A percentile compares a stretch with the other conserved stretches of the same genome.
phyloP scores from a whole-genome alignment of 1,140 invertebrate genomes.

The Cardiocondyla obscurior region DNA sequence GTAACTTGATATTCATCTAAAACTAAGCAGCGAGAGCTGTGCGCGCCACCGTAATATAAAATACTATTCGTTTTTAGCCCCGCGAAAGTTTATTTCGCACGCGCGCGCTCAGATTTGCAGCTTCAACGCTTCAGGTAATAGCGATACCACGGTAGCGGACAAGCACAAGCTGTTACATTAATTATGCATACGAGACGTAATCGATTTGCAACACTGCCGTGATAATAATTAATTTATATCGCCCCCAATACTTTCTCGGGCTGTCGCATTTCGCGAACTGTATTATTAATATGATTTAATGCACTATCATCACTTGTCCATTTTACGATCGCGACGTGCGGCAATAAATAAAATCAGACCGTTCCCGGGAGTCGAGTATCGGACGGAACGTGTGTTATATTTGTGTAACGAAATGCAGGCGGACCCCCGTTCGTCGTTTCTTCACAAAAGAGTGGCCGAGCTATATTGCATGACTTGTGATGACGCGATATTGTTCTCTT shows the following conservation, averaged over 20 bases:
- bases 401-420: slow-evolving; percentile 22
- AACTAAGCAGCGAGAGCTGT: not conserved
- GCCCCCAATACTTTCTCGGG: slow-evolving; percentile 34
- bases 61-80: not conserved
- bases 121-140: not conserved
- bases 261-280: slow-evolving; percentile 18
- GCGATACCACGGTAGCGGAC: not conserved
- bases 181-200: slow-evolving; percentile 50
- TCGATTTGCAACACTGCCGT: slow-evolving; percentile 37
- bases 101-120: not conserved
- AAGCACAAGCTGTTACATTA: slow-evolving; percentile 38
- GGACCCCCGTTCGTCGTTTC: not conserved
- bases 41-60: not conserved
- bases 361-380: not conserved
- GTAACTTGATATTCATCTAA: not conserved
- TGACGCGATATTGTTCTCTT: slow-evolving; percentile 65
- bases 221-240: slow-evolving; percentile 51
- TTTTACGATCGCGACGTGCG: slow-evolving; percentile 6
- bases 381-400: not conserved
- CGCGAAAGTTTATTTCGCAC: not conserved
- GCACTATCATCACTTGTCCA: slow-evolving; percentile 2
- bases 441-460: slow-evolving; percentile 18
- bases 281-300: slow-evolving; percentile 41
- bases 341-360: slow-evolving; percentile 35
- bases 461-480: slow-evolving; percentile 67